Base-by-base conservation (phyloP, 2,797 vertebrate species). In the Varecia variegata region DNA sequence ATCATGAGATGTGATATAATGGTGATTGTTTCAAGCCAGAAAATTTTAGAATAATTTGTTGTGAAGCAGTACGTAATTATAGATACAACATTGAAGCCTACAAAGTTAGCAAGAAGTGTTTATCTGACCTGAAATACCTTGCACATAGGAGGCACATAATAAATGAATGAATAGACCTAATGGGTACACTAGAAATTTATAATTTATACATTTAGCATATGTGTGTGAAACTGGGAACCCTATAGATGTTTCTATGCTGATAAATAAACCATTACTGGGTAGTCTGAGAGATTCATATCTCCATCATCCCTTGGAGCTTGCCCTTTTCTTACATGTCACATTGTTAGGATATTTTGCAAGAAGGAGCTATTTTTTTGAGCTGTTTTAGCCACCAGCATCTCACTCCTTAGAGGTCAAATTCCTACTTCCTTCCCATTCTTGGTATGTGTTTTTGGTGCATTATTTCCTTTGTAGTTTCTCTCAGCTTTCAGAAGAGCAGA, bases 391-490 rank as follows among this genome's bases (percentile, higher is more conserved):
- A 85, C 54, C 0, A 80, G 15, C 13, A 82, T 93, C 11, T 93
- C 43, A 88, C 50, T 82, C 25, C 90, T 95, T 82, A 52, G 40
- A 95, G 27, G 52, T 88, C 35, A 96, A 94, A 92, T 92, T 92
- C 38, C 40, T 14, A 30, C 50, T 97, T 93, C 70, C 14, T 10
- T 90, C 21, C 3, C 5, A 73, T 88, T 0, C 30, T 80, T 88
- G 70, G 18, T 40, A 47, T 79, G 23, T 52, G 27, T 82, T 95
- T 82, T 96, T 58, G 32, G 35, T 82, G 65, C 27, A 94, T 82
- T 90, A 73, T 90, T 90, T 58, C 40, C 62, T 82, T 14, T 74
- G 18, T 58, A 47, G 15, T 82, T 97, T 77, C 52, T 86, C 82
- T 58, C 4, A 83, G 21, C 67, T 96, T 92, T 20, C 23, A 32